Conservation (phyloP, 2,113 vertebrate species). For the Saccopteryx leptura region DNA sequence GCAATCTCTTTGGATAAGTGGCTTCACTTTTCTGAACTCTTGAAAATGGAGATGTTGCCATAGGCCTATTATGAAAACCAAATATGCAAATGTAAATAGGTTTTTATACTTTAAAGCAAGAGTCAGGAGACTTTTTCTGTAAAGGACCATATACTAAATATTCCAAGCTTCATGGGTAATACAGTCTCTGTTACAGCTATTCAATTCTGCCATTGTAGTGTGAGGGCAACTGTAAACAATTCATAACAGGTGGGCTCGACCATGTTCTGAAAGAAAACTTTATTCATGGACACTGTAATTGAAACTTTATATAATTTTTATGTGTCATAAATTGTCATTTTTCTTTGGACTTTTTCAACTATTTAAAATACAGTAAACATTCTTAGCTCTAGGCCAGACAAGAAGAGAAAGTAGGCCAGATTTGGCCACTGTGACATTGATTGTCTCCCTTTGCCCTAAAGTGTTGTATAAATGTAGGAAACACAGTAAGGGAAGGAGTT, state of each 20-base stretch:
- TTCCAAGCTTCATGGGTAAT: neutral
- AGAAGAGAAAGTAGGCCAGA: neutral
- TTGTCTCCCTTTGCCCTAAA: neutral
- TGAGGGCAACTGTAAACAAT: neutral
- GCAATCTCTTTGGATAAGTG: neutral
- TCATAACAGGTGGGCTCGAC: neutral
- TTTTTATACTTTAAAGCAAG: neutral
- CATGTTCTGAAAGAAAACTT: neutral
- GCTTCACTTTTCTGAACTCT: constrained; percentile 11
- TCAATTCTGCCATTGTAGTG: neutral
- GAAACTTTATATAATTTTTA: constrained; percentile 12
- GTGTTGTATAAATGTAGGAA: neutral
- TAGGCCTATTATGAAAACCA: neutral
- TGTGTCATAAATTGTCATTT: neutral
- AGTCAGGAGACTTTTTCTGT: neutral
- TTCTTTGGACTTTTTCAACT: neutral
- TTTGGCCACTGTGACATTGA: neutral
- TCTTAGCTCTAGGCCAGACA: neutral
- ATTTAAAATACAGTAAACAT: neutral
- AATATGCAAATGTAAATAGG: neutral
- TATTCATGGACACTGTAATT: neutral
- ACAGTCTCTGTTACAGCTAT: neutral
- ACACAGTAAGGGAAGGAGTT: neutral
- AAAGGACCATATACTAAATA: neutral
- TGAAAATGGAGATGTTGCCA: neutral